A percentile compares a stretch with the other conserved stretches of the same genome.
Evolutionary conservation across 2,113 vertebrate species (phyloP).

Genomic region (Fulmarus glacialis): DNA sequence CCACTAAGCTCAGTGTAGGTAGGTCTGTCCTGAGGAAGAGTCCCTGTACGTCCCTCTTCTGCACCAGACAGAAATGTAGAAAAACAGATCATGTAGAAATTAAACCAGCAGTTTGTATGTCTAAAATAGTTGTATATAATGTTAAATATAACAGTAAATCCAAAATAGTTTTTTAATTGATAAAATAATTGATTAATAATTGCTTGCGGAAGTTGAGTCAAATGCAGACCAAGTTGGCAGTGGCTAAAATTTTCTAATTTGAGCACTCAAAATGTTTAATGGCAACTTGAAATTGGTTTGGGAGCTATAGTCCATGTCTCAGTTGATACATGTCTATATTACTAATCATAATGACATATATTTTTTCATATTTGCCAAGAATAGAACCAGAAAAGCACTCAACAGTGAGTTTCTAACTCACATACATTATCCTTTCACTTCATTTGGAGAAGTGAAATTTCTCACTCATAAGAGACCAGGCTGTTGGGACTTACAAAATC

Average conservation of each 20-base stretch:
- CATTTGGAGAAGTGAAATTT: neutral
- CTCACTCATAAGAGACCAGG: slow-evolving; percentile 6
- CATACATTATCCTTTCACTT: neutral
- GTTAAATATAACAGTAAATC: neutral
- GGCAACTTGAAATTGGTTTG: neutral
- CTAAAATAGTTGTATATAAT: neutral
- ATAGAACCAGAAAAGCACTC: neutral
- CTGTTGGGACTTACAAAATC: slow-evolving; percentile 49
- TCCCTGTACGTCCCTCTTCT: neutral
- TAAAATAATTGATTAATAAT: neutral
- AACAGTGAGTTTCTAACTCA: neutral
- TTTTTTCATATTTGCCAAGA: neutral
- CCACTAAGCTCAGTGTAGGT: neutral
- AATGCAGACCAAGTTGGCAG: neutral
- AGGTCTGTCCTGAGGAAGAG: neutral
- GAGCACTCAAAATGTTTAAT: neutral
- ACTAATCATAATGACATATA: neutral
- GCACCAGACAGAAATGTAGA: neutral
- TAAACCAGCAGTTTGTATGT: neutral
- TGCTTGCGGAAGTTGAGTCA: neutral
- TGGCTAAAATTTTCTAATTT: neutral
- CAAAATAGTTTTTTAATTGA: neutral
- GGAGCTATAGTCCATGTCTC: neutral
- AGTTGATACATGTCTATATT: neutral
- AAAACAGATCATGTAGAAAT: neutral